Conservation (phyloP, 2,113 vertebrate genomes). For the Odontophorus gujanensis region DNA sequence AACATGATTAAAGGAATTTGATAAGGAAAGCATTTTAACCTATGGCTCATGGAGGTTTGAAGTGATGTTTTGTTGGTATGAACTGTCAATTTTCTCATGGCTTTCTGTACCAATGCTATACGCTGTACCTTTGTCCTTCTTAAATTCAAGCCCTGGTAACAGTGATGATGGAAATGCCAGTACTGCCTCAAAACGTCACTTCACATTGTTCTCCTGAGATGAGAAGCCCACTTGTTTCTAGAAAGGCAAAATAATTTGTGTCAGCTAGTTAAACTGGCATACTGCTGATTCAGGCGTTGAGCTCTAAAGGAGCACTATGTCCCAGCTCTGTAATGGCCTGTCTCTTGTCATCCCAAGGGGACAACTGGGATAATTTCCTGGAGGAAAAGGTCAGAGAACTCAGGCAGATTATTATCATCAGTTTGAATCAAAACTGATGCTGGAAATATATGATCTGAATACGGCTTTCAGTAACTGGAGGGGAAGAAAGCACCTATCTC, state of each 20-base stretch:
- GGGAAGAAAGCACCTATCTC: neutral
- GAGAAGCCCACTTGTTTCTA: slow-evolving; percentile 34
- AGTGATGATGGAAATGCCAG: slow-evolving; percentile 39
- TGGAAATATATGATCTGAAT: neutral
- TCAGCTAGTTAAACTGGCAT: slow-evolving; percentile 69
- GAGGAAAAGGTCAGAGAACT: slow-evolving; percentile 39
- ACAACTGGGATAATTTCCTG: neutral
- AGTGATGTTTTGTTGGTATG: neutral
- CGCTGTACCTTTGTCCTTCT: neutral
- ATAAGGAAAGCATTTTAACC: neutral
- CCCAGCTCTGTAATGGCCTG: slow-evolving; percentile 15
- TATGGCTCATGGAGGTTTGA: neutral
- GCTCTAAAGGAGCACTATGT: slow-evolving; percentile 28
- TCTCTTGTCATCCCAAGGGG: neutral
- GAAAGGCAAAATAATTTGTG: slow-evolving; percentile 62
- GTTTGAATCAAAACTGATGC: neutral
- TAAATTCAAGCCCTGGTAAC: slow-evolving; percentile 20
- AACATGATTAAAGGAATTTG: rapidly evolving
- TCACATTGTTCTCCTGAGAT: slow-evolving; percentile 50
- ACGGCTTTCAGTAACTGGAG: neutral
- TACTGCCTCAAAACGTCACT: slow-evolving; percentile 58
- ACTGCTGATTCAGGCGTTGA: slow-evolving; percentile 65
- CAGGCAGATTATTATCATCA: slow-evolving; percentile 53
- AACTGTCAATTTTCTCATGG: neutral
- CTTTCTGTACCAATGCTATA: neutral